These are phyloP conservation scores for Iselma pallidipennis DNA, from an alignment of 2,888 invertebrate genomes.

Conservation along the genomic window DNA sequence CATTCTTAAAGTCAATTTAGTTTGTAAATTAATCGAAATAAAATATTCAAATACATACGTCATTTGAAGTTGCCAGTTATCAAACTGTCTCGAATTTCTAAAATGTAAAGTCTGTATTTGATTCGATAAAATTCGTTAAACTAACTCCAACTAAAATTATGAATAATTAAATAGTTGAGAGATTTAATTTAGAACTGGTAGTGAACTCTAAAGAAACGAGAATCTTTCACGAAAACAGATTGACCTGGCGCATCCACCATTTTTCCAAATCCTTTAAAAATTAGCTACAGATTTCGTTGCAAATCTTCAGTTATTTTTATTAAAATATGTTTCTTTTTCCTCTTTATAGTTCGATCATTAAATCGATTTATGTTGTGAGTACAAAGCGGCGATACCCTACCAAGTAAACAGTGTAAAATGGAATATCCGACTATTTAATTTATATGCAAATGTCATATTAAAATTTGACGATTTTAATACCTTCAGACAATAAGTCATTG, in stretches of 20 bases:
- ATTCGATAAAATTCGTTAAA: background rate
- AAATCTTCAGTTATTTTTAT: no score
- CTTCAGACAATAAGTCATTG: conserved; percentile 34
- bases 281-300: background rate
- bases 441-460: conserved; percentile 36
- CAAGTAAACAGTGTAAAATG: background rate
- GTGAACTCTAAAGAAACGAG: background rate
- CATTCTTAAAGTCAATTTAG: no score
- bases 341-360: background rate
- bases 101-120: background rate
- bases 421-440: conserved; percentile 24
- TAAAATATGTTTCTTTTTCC: no score
- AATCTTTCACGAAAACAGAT: no score
- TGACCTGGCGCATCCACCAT: background rate
- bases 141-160: background rate
- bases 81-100: no score
- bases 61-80: background rate
- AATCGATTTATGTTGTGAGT: background rate
- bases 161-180: background rate
- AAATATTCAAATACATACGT: background rate
- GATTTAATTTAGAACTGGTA: background rate
- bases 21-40: no score
- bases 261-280: background rate
- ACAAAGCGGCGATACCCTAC: no score
- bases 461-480: conserved; percentile 33